Percentiles rank a stretch among this genome's conserved stretches.
Conservation (phyloP, 92 coral and sea anemone species). For the Umimayanthus kanabou region DNA sequence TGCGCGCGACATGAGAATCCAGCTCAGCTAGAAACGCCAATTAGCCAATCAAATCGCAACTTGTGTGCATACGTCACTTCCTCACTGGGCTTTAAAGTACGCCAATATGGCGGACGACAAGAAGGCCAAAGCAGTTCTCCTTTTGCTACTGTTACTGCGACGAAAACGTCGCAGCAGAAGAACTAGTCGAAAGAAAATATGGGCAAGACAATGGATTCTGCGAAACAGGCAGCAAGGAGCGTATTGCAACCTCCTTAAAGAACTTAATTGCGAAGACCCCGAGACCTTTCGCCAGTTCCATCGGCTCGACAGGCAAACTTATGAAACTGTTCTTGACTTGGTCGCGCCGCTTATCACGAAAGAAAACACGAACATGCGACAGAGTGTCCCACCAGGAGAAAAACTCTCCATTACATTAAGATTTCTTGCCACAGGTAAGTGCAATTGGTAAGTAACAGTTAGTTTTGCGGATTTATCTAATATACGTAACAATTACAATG, state of each 20-base stretch:
- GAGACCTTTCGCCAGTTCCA: slow-evolving; percentile 40
- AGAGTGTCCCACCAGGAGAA: slow-evolving; percentile 12
- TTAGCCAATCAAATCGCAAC: too few relatives aligned
- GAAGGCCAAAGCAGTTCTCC: not conserved
- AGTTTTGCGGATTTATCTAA: too few relatives aligned
- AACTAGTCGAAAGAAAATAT: slow-evolving; percentile 1
- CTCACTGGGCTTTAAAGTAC: too few relatives aligned
- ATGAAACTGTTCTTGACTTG: not conserved
- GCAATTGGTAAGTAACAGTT: not conserved
- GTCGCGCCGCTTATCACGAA: not conserved
- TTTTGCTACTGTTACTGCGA: slow-evolving; percentile 23
- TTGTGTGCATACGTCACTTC: too few relatives aligned
- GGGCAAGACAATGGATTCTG: slow-evolving; percentile 32
- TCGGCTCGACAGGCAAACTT: slow-evolving; percentile 19
- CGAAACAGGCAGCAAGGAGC: slow-evolving; percentile 16
- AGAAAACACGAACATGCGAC: slow-evolving; percentile 28
- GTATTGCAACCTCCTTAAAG: slow-evolving; percentile 14
- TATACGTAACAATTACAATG: too few relatives aligned
- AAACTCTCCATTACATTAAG: slow-evolving; percentile 28
- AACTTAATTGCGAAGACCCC: slow-evolving; percentile 27
- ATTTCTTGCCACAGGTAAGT: slow-evolving; percentile 39
- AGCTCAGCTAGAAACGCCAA: too few relatives aligned
- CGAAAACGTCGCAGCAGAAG: slow-evolving; percentile 31
- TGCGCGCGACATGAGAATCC: too few relatives aligned
- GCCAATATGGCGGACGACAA: too few relatives aligned